Percentiles rank a stretch among this genome's conserved stretches.
These are phyloP conservation scores for Euzophera pinguis DNA, from an alignment of 2,888 invertebrate genomes.

Conservation along the genomic window DNA sequence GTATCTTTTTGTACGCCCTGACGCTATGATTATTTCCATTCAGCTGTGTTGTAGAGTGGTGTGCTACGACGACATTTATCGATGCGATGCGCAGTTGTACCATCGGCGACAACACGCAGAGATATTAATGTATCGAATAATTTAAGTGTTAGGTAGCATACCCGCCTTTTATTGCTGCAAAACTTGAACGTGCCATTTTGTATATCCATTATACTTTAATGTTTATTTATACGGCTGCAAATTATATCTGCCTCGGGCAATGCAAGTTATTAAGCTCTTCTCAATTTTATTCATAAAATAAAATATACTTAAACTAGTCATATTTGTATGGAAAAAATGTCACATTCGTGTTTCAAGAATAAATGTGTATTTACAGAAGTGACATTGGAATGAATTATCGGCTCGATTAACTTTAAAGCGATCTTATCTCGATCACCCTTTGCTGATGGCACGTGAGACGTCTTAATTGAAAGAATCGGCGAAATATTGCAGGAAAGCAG, in stretches of 20 bases:
- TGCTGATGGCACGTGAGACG: slow-evolving; percentile 14
- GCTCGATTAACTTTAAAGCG: slow-evolving; percentile 3
- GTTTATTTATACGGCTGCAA: slow-evolving; percentile 1
- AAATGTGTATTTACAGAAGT: neutral
- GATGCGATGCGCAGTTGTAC: slow-evolving; percentile 11
- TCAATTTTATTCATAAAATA: slow-evolving; percentile 1
- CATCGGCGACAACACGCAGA: slow-evolving; percentile 11
- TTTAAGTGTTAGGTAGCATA: slow-evolving; percentile 14
- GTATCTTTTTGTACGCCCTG: slow-evolving; percentile 48
- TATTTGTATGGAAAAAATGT: neutral
- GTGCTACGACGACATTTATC: slow-evolving; percentile 39
- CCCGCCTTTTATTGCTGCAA: slow-evolving; percentile 12
- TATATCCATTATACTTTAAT: slow-evolving; percentile 3
- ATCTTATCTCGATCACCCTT: slow-evolving; percentile 11
- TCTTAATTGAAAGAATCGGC: slow-evolving; percentile 14
- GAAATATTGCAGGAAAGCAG: slow-evolving; percentile 17
- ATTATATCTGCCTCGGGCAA: slow-evolving; percentile 3
- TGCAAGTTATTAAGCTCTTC: neutral
- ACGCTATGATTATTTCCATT: slow-evolving; percentile 55
- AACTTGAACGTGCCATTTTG: slow-evolving; percentile 9
- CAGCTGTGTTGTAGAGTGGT: slow-evolving; percentile 39
- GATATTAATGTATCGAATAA: slow-evolving; percentile 16
- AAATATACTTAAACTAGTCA: neutral
- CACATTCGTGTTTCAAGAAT: neutral
- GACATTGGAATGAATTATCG: slow-evolving; percentile 1